These are phyloP conservation scores for Ophiodon elongatus DNA, from an alignment of 2,113 vertebrate species.

Conservation along the genomic window DNA sequence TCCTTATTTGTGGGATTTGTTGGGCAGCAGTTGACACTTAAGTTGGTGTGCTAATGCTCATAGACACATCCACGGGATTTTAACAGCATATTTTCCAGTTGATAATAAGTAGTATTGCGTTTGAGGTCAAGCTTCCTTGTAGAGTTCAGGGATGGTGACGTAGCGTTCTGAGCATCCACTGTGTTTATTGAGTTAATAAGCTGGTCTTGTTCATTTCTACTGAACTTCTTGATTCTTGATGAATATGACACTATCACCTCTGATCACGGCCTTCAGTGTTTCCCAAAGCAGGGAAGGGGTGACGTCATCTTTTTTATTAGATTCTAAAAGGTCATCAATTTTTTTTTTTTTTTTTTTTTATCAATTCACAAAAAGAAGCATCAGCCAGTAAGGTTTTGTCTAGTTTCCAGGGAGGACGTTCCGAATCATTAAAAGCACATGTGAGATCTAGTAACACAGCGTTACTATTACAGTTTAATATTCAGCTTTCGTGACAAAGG, in stretches of 20 bases:
- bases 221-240: not conserved
- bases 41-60: conserved; percentile 1
- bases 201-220: not conserved
- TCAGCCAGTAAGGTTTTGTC: too few species aligned
- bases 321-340: not conserved
- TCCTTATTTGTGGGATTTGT: conserved; percentile 14
- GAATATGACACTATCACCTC: not conserved
- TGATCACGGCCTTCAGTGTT: not conserved
- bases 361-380: too few species aligned
- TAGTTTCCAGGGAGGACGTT: too few species aligned
- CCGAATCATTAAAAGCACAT: too few species aligned
- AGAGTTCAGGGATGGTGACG: not conserved
- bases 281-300: not conserved
- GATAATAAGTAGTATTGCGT: not conserved
- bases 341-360: too few species aligned
- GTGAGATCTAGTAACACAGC: too few species aligned
- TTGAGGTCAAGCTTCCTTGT: conserved; percentile 1
- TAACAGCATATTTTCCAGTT: not conserved
- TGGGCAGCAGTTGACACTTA: not conserved
- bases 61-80: not conserved
- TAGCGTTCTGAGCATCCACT: not conserved
- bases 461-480: too few species aligned
- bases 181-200: conserved; percentile 5
- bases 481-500: too few species aligned
- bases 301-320: not conserved